Conservation (phyloP, 2,797 vertebrate genomes). For the Gymnothorax javanicus region DNA sequence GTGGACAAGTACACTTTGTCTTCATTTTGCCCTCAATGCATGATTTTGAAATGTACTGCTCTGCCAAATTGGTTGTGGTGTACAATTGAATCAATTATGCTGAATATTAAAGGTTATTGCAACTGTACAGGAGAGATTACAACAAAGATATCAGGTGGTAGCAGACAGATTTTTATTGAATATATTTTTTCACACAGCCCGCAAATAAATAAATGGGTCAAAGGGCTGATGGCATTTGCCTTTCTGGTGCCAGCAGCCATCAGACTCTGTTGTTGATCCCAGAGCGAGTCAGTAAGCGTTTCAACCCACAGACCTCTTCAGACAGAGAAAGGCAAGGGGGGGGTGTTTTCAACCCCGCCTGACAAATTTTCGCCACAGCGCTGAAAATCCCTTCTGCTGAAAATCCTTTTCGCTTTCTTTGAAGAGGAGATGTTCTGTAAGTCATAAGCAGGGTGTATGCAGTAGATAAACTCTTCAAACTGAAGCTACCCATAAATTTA, state of each 20-base stretch:
- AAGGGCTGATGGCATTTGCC: neutral
- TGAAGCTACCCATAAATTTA: constrained; percentile 14
- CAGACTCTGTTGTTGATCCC: neutral
- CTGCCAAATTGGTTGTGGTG: constrained; percentile 7
- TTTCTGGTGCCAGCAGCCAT: neutral
- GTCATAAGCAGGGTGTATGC: constrained; percentile 12
- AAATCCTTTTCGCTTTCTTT: constrained; percentile 18
- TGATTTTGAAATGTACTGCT: constrained; percentile 8
- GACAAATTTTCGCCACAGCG: neutral
- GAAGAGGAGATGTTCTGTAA: constrained; percentile 18
- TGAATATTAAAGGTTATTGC: constrained; percentile 14
- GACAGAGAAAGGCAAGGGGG: too few relatives aligned
- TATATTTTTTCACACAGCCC: neutral
- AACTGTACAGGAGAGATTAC: constrained; percentile 10
- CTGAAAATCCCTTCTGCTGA: neutral
- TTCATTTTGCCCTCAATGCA: neutral
- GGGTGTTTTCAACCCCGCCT: neutral
- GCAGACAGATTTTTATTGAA: neutral
- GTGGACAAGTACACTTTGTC: neutral
- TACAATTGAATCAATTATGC: neutral
- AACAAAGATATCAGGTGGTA: neutral
- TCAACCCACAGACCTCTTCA: neutral
- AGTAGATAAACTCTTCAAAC: constrained; percentile 17
- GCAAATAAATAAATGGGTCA: constrained; percentile 8
- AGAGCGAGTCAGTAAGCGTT: neutral